Evolutionary conservation across 2,797 vertebrate genomes (phyloP), one percentile per base, ranked within the genome.

Genomic region (Manis pentadactyla): DNA sequence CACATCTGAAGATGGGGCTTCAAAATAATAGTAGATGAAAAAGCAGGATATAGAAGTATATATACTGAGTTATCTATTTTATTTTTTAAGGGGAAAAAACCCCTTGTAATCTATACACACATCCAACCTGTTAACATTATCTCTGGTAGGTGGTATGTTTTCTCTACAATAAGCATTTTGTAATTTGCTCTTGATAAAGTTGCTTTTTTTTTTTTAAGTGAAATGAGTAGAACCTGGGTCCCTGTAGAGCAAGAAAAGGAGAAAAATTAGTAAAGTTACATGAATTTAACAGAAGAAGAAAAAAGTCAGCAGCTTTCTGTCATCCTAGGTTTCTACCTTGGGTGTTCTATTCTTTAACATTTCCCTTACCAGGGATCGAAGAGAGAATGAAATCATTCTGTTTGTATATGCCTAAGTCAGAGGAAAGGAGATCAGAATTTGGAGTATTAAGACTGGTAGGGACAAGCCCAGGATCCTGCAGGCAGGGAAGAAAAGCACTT

Each of bases 181-280:
- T 85, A 71, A 79, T 87, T 87, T 78, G 29, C 53, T 79, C 31
- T 87, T 90, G 12, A 66, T 39, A 89, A 87, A 66, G 0, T 4
- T 55, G 34, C 73, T 53, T 34, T 51, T 5, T 25, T 59, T 29
- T 86, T 88, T 63, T 68, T 0, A 73, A 39, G 31, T 81, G 59
- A 85, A 85, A 63, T 85, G 19, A 93, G 37, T 55, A 19, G 25
- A 93, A 59, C 23, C n/a, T 91, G 19, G 13, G 31, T 86, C 59
- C 51, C 84, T 94, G 14, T 82, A 61, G 23, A 92, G 31, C 37
- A 73, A 74, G 64, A 89, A 95, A 89, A 88, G 31, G 39, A 92
- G 71, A 90, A 81, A 92, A 74, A 29, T 53, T 37, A 71, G 21
- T 84, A 64, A 75, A 92, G 71, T 84, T 46, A 23, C 53, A 19